phyloP scores from a whole-genome alignment of 2,888 invertebrate genomes.

The Epistrophella euchroma region DNA sequence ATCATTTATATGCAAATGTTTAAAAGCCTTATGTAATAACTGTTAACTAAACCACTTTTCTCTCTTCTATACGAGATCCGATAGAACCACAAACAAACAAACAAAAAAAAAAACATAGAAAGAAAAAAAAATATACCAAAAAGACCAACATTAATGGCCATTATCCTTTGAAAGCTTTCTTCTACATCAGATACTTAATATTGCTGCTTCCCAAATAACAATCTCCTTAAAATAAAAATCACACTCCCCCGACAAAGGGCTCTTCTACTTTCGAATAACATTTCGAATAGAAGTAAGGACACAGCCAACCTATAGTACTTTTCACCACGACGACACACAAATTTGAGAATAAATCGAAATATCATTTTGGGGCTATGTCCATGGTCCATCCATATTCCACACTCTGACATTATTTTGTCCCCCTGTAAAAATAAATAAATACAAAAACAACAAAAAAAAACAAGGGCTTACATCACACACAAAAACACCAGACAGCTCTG shows the following conservation, averaged over 20 bases:
- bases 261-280: slow-evolving; percentile 46
- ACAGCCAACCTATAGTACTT: neutral
- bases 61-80: slow-evolving; percentile 45
- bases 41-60: slow-evolving; percentile 70
- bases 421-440: slow-evolving; percentile 14
- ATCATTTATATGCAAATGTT: slow-evolving; percentile 71
- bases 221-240: slow-evolving; percentile 34
- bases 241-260: slow-evolving; percentile 33
- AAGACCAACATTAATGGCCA: slow-evolving; percentile 61
- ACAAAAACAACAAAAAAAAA: neutral
- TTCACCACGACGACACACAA: slow-evolving; percentile 2
- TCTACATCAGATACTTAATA: neutral
- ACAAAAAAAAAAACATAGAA: neutral
- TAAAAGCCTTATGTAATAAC: slow-evolving; percentile 66
- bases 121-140: neutral
- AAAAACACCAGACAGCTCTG: slow-evolving; percentile 32
- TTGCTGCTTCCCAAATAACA: slow-evolving; percentile 34
- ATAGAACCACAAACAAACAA: slow-evolving; percentile 38
- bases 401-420: slow-evolving; percentile 33
- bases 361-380: slow-evolving; percentile 37
- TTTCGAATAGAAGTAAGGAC: slow-evolving; percentile 30
- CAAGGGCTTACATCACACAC: slow-evolving; percentile 64
- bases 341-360: slow-evolving; percentile 20
- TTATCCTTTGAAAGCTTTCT: slow-evolving; percentile 72
- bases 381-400: slow-evolving; percentile 18